Evolutionary conservation across 2,888 invertebrate genomes (phyloP).

Genomic region (Agrochola circellaris): DNA sequence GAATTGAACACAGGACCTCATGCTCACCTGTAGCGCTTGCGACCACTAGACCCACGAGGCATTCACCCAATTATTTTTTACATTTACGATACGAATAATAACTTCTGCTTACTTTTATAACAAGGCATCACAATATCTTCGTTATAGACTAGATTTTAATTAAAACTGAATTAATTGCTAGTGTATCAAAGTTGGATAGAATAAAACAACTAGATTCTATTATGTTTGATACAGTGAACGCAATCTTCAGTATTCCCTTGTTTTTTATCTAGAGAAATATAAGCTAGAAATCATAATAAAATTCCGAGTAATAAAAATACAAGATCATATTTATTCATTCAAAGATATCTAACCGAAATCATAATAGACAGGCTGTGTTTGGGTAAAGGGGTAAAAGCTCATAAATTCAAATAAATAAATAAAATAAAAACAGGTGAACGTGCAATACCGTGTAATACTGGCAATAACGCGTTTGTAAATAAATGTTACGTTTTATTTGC

Average conservation of each 20-base stretch:
- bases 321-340: background rate
- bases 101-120: background rate
- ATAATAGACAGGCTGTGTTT: slow-evolving; percentile 4
- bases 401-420: slow-evolving; percentile 59
- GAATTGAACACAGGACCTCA: too few relatives aligned
- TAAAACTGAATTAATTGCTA: background rate
- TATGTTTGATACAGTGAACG: background rate
- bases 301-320: background rate
- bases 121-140: background rate
- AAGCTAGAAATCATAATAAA: background rate
- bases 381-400: slow-evolving; percentile 26
- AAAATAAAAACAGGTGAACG: slow-evolving; percentile 50
- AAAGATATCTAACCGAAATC: slow-evolving; percentile 9
- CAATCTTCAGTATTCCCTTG: background rate
- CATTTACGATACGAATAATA: background rate
- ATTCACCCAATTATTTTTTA: background rate
- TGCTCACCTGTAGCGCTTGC: too few relatives aligned
- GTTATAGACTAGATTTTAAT: background rate
- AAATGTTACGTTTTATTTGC: slow-evolving; percentile 58
- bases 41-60: too few relatives aligned
- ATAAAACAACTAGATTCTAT: background rate
- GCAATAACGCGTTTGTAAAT: slow-evolving; percentile 58
- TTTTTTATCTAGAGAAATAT: background rate
- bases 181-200: background rate
- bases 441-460: slow-evolving; percentile 54